These are phyloP conservation scores for Apotomis capreana DNA, from an alignment of 2,888 invertebrate genomes.

Conservation along the genomic window DNA sequence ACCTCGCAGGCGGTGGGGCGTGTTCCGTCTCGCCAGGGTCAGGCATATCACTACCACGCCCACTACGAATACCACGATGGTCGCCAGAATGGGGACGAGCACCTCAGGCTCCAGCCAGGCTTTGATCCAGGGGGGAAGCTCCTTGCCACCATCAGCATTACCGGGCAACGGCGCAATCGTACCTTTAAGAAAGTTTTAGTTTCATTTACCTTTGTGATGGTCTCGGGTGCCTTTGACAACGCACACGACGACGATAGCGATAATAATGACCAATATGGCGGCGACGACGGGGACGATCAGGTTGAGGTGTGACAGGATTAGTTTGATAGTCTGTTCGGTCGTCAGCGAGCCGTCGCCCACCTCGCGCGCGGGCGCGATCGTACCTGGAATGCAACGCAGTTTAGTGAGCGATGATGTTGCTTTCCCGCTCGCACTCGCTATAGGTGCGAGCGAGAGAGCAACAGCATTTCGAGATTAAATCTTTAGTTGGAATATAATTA, in stretches of 20 bases:
- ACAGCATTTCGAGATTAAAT: neutral
- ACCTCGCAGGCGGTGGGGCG: conserved; percentile 92
- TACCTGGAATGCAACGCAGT: conserved; percentile 91
- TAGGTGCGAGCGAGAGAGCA: neutral
- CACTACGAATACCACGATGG: conserved; percentile 94
- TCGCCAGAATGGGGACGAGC: conserved; percentile 94
- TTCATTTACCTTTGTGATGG: conserved; percentile 89
- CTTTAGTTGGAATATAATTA: conserved; percentile 2
- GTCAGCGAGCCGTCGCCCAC: conserved; percentile 87
- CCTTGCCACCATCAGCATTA: conserved; percentile 80
- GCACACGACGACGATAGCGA: conserved; percentile 96
- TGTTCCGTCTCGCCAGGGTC: conserved; percentile 91
- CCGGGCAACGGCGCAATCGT: conserved; percentile 91
- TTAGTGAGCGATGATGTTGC: conserved; percentile 34
- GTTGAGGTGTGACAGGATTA: conserved; percentile 94
- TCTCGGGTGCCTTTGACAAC: conserved; percentile 93
- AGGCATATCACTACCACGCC: conserved; percentile 96
- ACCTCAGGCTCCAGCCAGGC: conserved; percentile 95
- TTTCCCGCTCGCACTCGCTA: neutral
- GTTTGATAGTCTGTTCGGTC: conserved; percentile 92
- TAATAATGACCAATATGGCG: conserved; percentile 95
- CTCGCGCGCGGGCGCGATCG: conserved; percentile 94
- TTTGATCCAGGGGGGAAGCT: conserved; percentile 89
- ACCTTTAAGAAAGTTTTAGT: conserved; percentile 81
- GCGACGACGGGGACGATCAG: conserved; percentile 97